phyloP scores from a whole-genome alignment of 2,797 vertebrate genomes.

The Periparus ater region DNA sequence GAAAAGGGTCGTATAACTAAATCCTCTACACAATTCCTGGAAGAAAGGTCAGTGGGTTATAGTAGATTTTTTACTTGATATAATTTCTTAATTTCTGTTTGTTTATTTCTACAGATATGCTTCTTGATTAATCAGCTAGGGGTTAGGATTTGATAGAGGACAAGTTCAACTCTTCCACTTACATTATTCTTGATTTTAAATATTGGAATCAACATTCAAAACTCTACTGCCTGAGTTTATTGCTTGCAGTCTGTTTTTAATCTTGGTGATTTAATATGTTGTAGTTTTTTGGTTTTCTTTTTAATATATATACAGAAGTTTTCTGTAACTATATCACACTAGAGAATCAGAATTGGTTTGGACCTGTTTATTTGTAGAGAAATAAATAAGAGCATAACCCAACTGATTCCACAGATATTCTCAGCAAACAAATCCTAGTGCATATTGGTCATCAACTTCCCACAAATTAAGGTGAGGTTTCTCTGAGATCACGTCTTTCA shows the following conservation, averaged over 20 bases:
- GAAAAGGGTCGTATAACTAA: not conserved
- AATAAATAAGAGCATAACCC: not conserved
- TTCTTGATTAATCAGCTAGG: not conserved
- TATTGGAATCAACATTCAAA: not conserved
- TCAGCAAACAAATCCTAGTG: not conserved
- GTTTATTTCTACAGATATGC: not conserved
- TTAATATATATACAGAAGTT: not conserved
- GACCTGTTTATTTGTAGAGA: not conserved
- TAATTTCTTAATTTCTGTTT: not conserved
- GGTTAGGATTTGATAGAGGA: not conserved
- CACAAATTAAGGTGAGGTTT: not conserved
- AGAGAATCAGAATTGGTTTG: not conserved
- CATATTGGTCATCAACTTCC: not conserved
- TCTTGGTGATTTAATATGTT: not conserved
- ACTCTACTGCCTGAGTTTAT: not conserved
- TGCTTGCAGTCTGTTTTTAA: not conserved
- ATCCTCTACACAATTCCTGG: not conserved
- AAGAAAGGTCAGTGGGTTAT: not conserved
- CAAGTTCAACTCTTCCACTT: not conserved
- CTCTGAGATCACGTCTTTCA: not conserved
- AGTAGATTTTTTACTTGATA: not conserved
- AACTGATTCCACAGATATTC: not conserved
- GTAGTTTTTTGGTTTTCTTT: accelerated
- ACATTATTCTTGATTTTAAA: not conserved
- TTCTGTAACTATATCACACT: not conserved